Evolutionary conservation across 2,113 vertebrate genomes (phyloP).

Genomic region (Pachycephala philippinensis): DNA sequence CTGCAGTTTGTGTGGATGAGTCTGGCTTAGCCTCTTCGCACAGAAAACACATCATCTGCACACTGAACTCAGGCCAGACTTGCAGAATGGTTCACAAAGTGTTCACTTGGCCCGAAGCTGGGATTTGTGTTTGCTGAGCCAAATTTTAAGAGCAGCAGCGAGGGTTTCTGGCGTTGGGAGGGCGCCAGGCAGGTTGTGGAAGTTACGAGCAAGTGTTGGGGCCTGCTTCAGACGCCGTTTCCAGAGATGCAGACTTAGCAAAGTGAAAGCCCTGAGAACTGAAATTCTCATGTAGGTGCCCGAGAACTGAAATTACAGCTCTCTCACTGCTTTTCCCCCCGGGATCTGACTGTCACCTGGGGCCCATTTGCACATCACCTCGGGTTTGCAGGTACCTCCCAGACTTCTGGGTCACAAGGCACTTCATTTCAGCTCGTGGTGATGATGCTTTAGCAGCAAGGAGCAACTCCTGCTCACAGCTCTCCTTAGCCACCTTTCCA

Average conservation of each 20-base stretch:
- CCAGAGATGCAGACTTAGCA: neutral
- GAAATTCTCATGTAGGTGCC: neutral
- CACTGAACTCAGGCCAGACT: neutral
- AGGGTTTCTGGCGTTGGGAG: neutral
- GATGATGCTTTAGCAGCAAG: neutral
- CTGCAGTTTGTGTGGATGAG: neutral
- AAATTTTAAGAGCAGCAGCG: neutral
- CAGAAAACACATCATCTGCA: slow-evolving; percentile 19
- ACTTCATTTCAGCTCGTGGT: neutral
- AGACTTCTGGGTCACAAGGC: neutral
- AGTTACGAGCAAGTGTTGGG: neutral
- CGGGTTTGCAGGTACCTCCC: neutral
- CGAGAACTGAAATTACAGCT: neutral
- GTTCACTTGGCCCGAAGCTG: slow-evolving; percentile 6
- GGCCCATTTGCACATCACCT: neutral
- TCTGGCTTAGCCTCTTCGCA: neutral
- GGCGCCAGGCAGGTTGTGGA: slow-evolving; percentile 12
- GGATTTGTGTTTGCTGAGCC: slow-evolving; percentile 16
- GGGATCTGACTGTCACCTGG: neutral
- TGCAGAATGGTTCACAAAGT: neutral
- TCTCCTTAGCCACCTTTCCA: neutral
- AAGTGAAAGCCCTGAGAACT: neutral
- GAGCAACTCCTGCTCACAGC: neutral
- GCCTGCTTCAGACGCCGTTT: neutral
- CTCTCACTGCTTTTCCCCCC: neutral